phyloP scores from a whole-genome alignment of 2,888 invertebrate species.

The Xanthorhoe designata region DNA sequence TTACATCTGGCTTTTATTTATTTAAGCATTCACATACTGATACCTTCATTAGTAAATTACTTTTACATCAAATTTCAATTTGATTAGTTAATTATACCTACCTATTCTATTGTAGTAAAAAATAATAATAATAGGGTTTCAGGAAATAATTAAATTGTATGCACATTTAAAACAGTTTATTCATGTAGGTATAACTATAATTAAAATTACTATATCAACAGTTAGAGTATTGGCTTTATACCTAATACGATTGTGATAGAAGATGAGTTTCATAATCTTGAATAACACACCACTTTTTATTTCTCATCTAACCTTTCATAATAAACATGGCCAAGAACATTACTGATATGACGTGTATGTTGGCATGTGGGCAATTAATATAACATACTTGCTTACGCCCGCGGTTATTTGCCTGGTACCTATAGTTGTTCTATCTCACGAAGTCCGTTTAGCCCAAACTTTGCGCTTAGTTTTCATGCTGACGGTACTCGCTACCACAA shows the following conservation, averaged over 20 bases:
- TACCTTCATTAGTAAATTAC: too few relatives aligned
- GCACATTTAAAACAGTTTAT: conserved; percentile 45
- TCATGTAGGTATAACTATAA: conserved; percentile 62
- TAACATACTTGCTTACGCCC: too few relatives aligned
- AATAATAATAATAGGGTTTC: neutral
- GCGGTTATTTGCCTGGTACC: too few relatives aligned
- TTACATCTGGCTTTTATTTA: conserved; percentile 34
- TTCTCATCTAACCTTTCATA: neutral
- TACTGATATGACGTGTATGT: too few relatives aligned
- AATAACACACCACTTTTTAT: neutral
- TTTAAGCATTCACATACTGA: neutral
- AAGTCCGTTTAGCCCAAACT: too few relatives aligned
- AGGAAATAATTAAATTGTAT: neutral
- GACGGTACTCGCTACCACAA: too few relatives aligned
- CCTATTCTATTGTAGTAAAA: too few relatives aligned
- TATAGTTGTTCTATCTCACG: too few relatives aligned
- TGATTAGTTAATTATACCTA: too few relatives aligned
- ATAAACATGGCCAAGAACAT: neutral
- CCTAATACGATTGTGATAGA: conserved; percentile 26
- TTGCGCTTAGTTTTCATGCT: too few relatives aligned
- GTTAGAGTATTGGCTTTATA: conserved; percentile 69
- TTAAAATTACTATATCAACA: conserved; percentile 66
- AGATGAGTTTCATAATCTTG: conserved; percentile 12
- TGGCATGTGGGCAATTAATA: too few relatives aligned
- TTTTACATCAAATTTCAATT: too few relatives aligned